A percentile compares a stretch with the other conserved stretches of the same genome.
These are phyloP conservation scores for Oceanites oceanicus DNA, from an alignment of 2,113 vertebrate species.

Conservation along the genomic window DNA sequence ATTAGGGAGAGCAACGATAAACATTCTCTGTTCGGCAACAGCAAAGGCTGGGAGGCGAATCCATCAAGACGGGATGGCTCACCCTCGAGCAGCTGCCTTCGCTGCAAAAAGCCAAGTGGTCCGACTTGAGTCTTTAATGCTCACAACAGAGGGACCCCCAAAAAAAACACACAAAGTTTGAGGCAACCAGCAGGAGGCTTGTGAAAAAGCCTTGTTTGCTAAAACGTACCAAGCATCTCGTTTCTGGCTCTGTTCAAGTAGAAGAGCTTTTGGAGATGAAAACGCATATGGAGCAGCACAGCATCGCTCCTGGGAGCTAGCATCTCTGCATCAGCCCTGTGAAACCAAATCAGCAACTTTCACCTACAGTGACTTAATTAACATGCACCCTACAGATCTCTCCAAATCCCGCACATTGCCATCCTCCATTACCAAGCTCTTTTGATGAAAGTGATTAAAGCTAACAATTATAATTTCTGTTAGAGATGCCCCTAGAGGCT, in stretches of 20 bases:
- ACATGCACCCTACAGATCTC: neutral
- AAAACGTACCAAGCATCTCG: rapidly evolving
- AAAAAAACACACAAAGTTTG: neutral
- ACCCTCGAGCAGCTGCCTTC: neutral
- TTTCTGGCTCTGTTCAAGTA: neutral
- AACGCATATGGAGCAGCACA: neutral
- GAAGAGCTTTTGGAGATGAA: neutral
- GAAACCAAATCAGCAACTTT: neutral
- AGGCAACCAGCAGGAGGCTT: neutral
- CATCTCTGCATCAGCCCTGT: neutral
- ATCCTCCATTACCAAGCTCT: constrained; percentile 7
- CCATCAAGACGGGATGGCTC: neutral
- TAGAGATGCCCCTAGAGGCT: constrained; percentile 11
- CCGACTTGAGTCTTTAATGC: rapidly evolving
- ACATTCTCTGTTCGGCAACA: neutral
- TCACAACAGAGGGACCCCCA: neutral
- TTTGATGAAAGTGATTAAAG: constrained; percentile 42
- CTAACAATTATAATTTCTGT: constrained; percentile 39
- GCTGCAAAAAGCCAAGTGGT: neutral
- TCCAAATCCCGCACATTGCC: neutral
- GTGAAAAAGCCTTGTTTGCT: neutral
- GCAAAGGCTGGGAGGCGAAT: neutral
- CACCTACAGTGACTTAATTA: constrained; percentile 6
- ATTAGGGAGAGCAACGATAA: neutral
- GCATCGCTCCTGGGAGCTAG: neutral